These are phyloP conservation scores for Epinephelus malabaricus DNA, from an alignment of 2,797 vertebrate species.

Conservation along the genomic window DNA sequence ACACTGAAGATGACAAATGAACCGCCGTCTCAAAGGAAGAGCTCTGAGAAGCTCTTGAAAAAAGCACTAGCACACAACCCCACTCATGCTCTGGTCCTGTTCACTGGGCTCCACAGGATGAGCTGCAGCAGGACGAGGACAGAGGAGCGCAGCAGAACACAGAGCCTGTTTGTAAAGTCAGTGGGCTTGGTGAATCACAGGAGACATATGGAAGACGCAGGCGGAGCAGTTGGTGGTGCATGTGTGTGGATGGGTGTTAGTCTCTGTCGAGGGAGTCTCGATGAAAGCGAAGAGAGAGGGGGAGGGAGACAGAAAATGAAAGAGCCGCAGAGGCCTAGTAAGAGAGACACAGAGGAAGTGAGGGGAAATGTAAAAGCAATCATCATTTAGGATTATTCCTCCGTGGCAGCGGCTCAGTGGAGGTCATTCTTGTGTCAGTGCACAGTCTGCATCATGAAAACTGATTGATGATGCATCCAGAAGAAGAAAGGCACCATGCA, in stretches of 20 bases:
- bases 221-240: constrained; percentile 54
- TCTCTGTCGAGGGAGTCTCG: constrained; percentile 50
- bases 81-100: background rate
- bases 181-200: constrained; percentile 29
- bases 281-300: constrained; percentile 63
- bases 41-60: constrained; percentile 35
- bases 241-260: constrained; percentile 50
- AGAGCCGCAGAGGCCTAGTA: constrained; percentile 28
- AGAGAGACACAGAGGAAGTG: constrained; percentile 70
- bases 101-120: constrained; percentile 30
- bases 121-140: constrained; percentile 20
- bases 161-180: constrained; percentile 32
- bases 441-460: constrained; percentile 68
- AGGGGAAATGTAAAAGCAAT: constrained; percentile 84
- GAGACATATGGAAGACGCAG: constrained; percentile 28
- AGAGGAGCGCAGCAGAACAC: constrained; percentile 29
- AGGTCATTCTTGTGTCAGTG: constrained; percentile 77
- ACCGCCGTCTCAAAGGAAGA: background rate
- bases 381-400: constrained; percentile 81
- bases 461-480: constrained; percentile 72
- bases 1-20: constrained; percentile 6
- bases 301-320: constrained; percentile 40
- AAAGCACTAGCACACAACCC: constrained; percentile 5
- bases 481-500: constrained; percentile 60
- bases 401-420: constrained; percentile 63